These are phyloP conservation scores for Pelvicachromis taeniatus DNA, from an alignment of 2,113 vertebrate genomes.

Conservation along the genomic window DNA sequence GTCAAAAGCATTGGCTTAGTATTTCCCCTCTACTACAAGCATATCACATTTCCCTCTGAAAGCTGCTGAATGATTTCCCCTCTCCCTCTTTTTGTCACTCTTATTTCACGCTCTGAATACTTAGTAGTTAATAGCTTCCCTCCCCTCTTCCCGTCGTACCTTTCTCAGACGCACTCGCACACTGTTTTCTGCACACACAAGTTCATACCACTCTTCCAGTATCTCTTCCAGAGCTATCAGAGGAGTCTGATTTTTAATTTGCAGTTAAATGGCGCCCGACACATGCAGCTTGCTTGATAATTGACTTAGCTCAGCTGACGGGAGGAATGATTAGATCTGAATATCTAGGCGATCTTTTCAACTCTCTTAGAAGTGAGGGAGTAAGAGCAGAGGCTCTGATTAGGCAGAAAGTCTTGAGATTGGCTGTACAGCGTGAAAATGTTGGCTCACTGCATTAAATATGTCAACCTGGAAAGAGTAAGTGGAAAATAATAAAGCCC, in stretches of 20 bases:
- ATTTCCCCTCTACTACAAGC: slow-evolving; percentile 58
- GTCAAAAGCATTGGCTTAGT: slow-evolving; percentile 40
- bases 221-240: slow-evolving; percentile 56
- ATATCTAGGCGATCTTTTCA: slow-evolving; percentile 52
- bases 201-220: slow-evolving; percentile 52
- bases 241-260: slow-evolving; percentile 72
- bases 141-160: slow-evolving; percentile 51
- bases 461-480: slow-evolving; percentile 1
- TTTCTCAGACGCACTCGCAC: slow-evolving; percentile 29
- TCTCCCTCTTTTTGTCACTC: slow-evolving; percentile 70
- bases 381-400: slow-evolving; percentile 37
- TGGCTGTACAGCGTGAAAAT: background rate
- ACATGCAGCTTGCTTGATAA: slow-evolving; percentile 68
- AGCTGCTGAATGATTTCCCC: slow-evolving; percentile 70
- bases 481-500: slow-evolving; percentile 10
- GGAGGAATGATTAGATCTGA: slow-evolving; percentile 68
- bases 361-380: slow-evolving; percentile 37
- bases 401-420: slow-evolving; percentile 25
- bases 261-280: slow-evolving; percentile 70
- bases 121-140: slow-evolving; percentile 74
- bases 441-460: slow-evolving; percentile 5
- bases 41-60: slow-evolving; percentile 61
- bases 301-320: slow-evolving; percentile 72
- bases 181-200: slow-evolving; percentile 41
- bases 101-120: slow-evolving; percentile 79